Evolutionary conservation across 2,888 invertebrate genomes (phyloP).

Genomic region (Machimus atricapillus): DNA sequence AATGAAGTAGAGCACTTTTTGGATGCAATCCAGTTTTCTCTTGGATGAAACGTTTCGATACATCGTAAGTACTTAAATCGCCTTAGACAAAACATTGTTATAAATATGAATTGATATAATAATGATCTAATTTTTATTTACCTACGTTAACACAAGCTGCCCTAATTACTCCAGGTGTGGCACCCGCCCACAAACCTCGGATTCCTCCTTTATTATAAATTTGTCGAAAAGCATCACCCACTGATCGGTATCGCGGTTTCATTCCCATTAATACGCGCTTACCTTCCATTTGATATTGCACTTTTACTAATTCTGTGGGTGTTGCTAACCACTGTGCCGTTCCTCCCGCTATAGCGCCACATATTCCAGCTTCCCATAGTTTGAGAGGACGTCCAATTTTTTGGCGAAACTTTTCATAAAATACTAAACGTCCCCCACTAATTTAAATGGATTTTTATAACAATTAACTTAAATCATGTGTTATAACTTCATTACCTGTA

Average conservation of each 20-base stretch:
- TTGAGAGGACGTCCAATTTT: slow-evolving; percentile 45
- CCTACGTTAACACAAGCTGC: slow-evolving; percentile 82
- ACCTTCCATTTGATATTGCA: slow-evolving; percentile 95
- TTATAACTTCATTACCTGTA: slow-evolving; percentile 66
- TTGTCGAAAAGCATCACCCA: slow-evolving; percentile 78
- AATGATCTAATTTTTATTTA: background rate
- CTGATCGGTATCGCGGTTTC: slow-evolving; percentile 77
- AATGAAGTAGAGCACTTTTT: slow-evolving; percentile 74
- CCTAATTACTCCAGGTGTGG: slow-evolving; percentile 86
- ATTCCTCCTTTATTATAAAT: slow-evolving; percentile 79
- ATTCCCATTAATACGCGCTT: slow-evolving; percentile 80
- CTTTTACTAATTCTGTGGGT: slow-evolving; percentile 92
- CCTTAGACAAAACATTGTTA: slow-evolving; percentile 47
- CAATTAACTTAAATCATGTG: background rate
- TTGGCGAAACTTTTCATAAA: slow-evolving; percentile 70
- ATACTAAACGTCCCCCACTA: slow-evolving; percentile 80
- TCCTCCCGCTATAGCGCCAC: slow-evolving; percentile 83
- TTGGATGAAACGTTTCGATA: slow-evolving; percentile 79
- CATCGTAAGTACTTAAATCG: slow-evolving; percentile 89
- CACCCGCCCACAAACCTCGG: slow-evolving; percentile 89
- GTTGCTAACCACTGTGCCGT: slow-evolving; percentile 88
- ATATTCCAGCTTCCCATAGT: slow-evolving; percentile 70
- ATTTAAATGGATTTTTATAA: background rate
- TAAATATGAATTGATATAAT: background rate
- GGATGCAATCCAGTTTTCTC: slow-evolving; percentile 77